Conservation (phyloP, 1,140 invertebrate species). For the Orussus abietinus region DNA sequence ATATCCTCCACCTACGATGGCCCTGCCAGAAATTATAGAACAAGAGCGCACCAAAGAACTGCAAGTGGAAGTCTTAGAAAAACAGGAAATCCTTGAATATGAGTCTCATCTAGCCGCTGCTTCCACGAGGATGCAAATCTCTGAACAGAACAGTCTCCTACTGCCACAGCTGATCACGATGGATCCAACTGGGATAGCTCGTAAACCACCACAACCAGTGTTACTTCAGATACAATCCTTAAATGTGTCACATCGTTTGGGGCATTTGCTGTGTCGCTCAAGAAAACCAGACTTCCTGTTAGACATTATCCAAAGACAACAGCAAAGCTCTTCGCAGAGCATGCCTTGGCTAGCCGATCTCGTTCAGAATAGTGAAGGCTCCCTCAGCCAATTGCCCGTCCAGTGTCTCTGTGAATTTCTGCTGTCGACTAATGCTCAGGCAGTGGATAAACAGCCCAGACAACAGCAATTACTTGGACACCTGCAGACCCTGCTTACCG, state of each 20-base stretch:
- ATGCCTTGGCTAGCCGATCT: constrained; percentile 97
- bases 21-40: constrained; percentile 59
- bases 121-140: constrained; percentile 80
- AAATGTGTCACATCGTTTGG: constrained; percentile 76
- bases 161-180: constrained; percentile 74
- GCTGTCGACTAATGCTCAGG: constrained; percentile 65
- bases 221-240: constrained; percentile 78
- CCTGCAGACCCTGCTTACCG: constrained; percentile 64
- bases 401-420: constrained; percentile 96
- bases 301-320: constrained; percentile 83
- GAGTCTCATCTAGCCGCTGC: constrained; percentile 90
- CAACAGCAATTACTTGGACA: constrained; percentile 78
- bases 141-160: constrained; percentile 83
- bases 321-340: constrained; percentile 77
- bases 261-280: constrained; percentile 86
- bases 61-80: constrained; percentile 70
- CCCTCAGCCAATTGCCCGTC: constrained; percentile 83
- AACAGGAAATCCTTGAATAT: constrained; percentile 84
- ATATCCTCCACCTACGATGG: constrained; percentile 72
- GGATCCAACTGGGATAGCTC: constrained; percentile 76
- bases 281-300: constrained; percentile 88
- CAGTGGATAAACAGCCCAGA: constrained; percentile 62
- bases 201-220: constrained; percentile 72
- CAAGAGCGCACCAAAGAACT: constrained; percentile 62
- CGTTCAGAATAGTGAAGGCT: constrained; percentile 86